phyloP scores from a whole-genome alignment of 2,113 vertebrate species.

The Lophochroa leadbeateri region DNA sequence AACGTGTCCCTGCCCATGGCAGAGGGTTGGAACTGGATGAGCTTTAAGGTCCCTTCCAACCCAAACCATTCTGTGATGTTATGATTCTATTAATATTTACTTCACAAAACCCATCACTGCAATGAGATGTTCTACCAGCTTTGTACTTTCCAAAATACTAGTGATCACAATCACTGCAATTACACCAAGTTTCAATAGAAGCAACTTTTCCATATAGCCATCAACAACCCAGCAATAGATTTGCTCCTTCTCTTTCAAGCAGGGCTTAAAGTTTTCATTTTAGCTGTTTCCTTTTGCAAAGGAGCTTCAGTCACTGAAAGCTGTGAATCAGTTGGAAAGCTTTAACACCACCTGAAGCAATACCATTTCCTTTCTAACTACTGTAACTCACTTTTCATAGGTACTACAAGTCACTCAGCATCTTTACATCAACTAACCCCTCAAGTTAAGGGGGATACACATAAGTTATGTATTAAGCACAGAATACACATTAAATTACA shows the following conservation, averaged over 20 bases:
- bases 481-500: not conserved
- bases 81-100: not conserved
- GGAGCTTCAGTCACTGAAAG: not conserved
- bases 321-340: not conserved
- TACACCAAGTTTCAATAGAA: not conserved
- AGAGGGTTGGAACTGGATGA: not conserved
- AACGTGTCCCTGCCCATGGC: not conserved
- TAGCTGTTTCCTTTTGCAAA: not conserved
- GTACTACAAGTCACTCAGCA: not conserved
- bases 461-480: not conserved
- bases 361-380: not conserved
- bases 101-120: not conserved
- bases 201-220: not conserved
- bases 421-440: not conserved
- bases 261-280: not conserved
- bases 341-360: not conserved
- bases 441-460: not conserved
- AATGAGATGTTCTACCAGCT: not conserved
- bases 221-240: not conserved
- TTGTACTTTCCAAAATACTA: not conserved
- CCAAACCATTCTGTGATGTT: not conserved
- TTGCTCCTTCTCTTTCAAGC: not conserved
- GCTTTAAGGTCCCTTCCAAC: not conserved
- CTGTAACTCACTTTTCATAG: not conserved
- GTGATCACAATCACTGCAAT: accelerated